Evolutionary conservation across 1,140 invertebrate genomes (phyloP), one percentile per base, ranked within the genome.

Genomic region (Drosophila sproati): DNA sequence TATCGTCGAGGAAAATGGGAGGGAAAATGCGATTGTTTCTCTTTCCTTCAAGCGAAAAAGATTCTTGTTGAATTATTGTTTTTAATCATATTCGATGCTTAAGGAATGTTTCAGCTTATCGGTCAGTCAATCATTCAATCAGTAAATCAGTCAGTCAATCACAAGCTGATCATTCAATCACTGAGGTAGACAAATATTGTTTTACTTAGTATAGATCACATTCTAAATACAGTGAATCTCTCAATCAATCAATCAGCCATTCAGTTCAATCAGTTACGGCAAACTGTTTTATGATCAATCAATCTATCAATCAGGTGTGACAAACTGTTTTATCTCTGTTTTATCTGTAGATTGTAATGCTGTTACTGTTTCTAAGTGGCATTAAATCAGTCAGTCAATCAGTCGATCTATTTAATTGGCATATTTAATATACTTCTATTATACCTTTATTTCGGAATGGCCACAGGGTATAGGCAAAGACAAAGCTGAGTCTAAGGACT

Each of bases 401-500:
- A 41, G 8, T 41, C 8, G 3, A 8, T 39, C 37, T 8, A 8
- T 39, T 20, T 20, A 0, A 20, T 20, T 20, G 20, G 1, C 20
- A 20, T 20, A 20, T 20, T 20, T 3, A 56, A 56, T 56, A 56
- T n/a, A n/a, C 54, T 5, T 2, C 37, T 3, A 8, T 29, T 5
- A 5, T 6, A 2, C 8, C 2, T 32, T 7, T 3, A 10, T 41
- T 41, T 41, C 2, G 3, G 5, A 20, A 5, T 43, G 39, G 10
- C 7, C 10, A 43, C 29, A 59, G 41, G 4, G 57, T 8, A 48
- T 48, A 10, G 5, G 28, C 34, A 48, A 60, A 60, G 57, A 60
- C 57, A 68, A 73, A 69, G 67, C 61, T 37, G 52, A 34, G 77
- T 63, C 77, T 80, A 20, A 20, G 20, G 80, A 50, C 77, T 45